phyloP scores from a whole-genome alignment of 2,797 vertebrate genomes.

The Acanthiza pusilla region DNA sequence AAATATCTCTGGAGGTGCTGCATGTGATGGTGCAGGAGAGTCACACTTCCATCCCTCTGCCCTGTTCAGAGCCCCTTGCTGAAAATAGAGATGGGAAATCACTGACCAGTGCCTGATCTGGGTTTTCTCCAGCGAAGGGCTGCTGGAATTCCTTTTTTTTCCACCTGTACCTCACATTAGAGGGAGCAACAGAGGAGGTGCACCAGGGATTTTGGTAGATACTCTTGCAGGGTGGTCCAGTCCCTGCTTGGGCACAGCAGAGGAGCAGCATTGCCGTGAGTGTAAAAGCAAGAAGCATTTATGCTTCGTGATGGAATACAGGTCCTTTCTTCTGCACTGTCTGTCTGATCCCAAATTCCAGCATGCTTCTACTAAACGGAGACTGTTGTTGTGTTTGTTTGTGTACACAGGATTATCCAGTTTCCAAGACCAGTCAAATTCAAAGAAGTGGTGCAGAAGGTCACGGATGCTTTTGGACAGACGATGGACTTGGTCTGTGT shows the following conservation, averaged over 20 bases:
- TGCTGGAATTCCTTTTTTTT: neutral
- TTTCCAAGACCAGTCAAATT: slow-evolving; percentile 87
- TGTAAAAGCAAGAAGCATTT: neutral
- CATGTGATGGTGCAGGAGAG: neutral
- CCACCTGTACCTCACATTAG: neutral
- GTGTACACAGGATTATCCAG: slow-evolving; percentile 81
- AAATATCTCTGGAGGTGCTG: neutral
- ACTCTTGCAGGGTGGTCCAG: neutral
- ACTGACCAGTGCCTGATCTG: neutral
- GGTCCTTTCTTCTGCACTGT: neutral
- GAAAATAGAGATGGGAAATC: neutral
- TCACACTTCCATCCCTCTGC: neutral
- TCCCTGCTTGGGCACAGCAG: neutral
- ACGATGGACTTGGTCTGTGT: slow-evolving; percentile 89
- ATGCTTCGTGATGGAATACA: neutral
- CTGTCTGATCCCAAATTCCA: neutral
- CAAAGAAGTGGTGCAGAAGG: slow-evolving; percentile 89
- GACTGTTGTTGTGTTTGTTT: neutral
- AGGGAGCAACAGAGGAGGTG: neutral
- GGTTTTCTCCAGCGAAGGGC: neutral
- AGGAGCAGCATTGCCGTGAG: neutral
- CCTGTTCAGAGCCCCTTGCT: neutral
- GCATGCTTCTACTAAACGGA: neutral
- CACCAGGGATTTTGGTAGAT: neutral
- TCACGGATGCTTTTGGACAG: slow-evolving; percentile 89